These are phyloP conservation scores for Zaprionus ghesquierei DNA, from an alignment of 1,140 invertebrate genomes.

Conservation along the genomic window DNA sequence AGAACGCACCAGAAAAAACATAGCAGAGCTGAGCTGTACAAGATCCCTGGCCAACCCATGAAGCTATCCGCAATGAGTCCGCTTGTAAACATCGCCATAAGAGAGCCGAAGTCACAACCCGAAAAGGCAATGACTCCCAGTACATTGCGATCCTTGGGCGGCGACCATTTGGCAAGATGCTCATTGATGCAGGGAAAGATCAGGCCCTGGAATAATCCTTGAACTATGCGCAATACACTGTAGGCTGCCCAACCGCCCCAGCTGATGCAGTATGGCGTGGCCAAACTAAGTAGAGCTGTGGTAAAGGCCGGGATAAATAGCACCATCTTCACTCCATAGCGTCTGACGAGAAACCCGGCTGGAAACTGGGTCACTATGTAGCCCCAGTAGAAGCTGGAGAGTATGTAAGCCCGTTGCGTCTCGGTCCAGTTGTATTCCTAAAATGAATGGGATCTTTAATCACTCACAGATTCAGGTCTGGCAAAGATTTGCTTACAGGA, in stretches of 20 bases:
- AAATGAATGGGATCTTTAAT: not conserved
- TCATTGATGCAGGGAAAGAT: slow-evolving; percentile 91
- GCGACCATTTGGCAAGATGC: slow-evolving; percentile 82
- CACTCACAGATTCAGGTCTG: not conserved
- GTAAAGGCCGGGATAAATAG: slow-evolving; percentile 85
- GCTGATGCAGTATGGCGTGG: slow-evolving; percentile 79
- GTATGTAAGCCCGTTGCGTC: slow-evolving; percentile 83
- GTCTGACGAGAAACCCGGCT: slow-evolving; percentile 86
- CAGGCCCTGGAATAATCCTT: slow-evolving; percentile 91
- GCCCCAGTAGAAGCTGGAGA: slow-evolving; percentile 88
- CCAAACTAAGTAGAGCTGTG: slow-evolving; percentile 72
- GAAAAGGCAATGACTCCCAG: slow-evolving; percentile 85
- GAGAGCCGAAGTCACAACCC: slow-evolving; percentile 89
- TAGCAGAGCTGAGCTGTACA: slow-evolving; percentile 89
- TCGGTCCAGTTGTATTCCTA: slow-evolving; percentile 84
- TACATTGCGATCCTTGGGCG: slow-evolving; percentile 85
- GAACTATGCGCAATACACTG: slow-evolving; percentile 86
- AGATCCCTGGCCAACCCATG: slow-evolving; percentile 90
- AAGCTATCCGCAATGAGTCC: slow-evolving; percentile 86
- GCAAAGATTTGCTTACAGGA: slow-evolving; percentile 35
- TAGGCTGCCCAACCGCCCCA: slow-evolving; percentile 85
- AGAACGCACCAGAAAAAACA: slow-evolving; percentile 85
- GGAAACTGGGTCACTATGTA: slow-evolving; percentile 85
- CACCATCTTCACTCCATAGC: slow-evolving; percentile 86
- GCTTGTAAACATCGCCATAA: slow-evolving; percentile 86